A percentile compares a stretch with the other conserved stretches of the same genome.
These are phyloP conservation scores for Pantelozetes paolii DNA, from an alignment of 2,888 invertebrate genomes.

Conservation along the genomic window DNA sequence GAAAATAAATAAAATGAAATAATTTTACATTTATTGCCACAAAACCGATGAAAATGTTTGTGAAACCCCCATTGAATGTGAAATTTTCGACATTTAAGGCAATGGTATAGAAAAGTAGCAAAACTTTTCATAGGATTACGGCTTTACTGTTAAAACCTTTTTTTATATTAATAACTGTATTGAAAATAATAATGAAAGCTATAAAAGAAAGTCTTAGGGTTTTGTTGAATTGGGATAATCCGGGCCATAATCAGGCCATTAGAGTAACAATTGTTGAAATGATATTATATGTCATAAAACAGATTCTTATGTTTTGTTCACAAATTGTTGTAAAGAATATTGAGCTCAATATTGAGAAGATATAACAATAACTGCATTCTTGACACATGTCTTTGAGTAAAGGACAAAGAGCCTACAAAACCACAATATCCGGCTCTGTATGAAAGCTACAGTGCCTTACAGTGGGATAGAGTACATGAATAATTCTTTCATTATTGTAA, in stretches of 20 bases:
- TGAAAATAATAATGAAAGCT: background rate
- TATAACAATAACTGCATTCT: constrained; percentile 22
- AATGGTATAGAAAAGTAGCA: too few relatives aligned
- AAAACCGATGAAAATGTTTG: too few relatives aligned
- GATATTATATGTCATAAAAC: constrained; percentile 29
- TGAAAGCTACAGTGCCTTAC: background rate
- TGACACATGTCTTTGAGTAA: constrained; percentile 28
- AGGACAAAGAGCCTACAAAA: constrained; percentile 25
- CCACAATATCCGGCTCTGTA: constrained; percentile 29
- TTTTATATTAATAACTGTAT: constrained; percentile 13
- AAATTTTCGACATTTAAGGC: too few relatives aligned
- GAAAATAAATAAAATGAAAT: too few relatives aligned
- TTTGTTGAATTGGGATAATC: constrained; percentile 26
- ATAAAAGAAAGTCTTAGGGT: constrained; percentile 14
- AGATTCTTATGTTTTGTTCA: constrained; percentile 1
- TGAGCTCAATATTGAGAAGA: constrained; percentile 7
- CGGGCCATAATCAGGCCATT: constrained; percentile 20
- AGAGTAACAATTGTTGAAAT: constrained; percentile 22
- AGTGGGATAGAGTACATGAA: background rate
- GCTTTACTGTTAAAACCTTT: constrained; percentile 6
- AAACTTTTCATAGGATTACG: background rate
- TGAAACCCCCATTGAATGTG: too few relatives aligned
- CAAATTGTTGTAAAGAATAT: constrained; percentile 1
- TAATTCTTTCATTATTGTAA: constrained; percentile 33
- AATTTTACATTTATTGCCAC: too few relatives aligned